phyloP scores from a whole-genome alignment of 2,113 vertebrate species.

The Brienomyrus brachyistius region DNA sequence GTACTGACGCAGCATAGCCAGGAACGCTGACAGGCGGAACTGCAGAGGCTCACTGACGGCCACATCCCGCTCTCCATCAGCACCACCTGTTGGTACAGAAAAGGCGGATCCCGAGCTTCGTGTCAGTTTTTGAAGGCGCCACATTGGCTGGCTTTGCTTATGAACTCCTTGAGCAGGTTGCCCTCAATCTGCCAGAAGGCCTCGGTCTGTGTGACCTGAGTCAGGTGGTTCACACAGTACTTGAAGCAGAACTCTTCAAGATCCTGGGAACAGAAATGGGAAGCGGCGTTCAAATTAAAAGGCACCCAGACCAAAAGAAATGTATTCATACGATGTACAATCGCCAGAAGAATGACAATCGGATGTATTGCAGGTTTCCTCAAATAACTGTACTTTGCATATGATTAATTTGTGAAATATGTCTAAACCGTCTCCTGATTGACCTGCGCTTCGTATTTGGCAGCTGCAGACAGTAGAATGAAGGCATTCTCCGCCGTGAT shows the following conservation, averaged over 20 bases:
- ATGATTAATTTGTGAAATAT: background rate
- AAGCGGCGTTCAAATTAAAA: background rate
- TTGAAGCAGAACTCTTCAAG: slow-evolving; percentile 98
- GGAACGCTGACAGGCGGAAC: background rate
- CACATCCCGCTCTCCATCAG: background rate
- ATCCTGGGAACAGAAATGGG: slow-evolving; percentile 62
- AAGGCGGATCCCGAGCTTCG: background rate
- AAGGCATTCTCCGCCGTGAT: slow-evolving; percentile 94
- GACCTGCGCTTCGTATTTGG: slow-evolving; percentile 95
- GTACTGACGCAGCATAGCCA: background rate
- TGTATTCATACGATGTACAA: background rate
- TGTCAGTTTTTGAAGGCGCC: slow-evolving; percentile 95
- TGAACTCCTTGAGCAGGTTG: slow-evolving; percentile 90
- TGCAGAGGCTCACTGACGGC: background rate
- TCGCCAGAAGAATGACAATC: background rate
- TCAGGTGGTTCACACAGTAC: slow-evolving; percentile 97
- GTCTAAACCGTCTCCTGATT: background rate
- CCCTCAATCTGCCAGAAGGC: slow-evolving; percentile 96
- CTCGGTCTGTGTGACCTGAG: slow-evolving; percentile 87
- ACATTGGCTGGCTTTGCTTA: slow-evolving; percentile 89
- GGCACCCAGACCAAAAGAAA: background rate
- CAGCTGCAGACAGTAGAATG: slow-evolving; percentile 85
- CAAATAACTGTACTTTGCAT: background rate
- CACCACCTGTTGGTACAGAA: background rate
- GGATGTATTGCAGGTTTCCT: background rate